phyloP scores from a whole-genome alignment of 2,888 invertebrate genomes.

The Gonocerus acuteangulatus region DNA sequence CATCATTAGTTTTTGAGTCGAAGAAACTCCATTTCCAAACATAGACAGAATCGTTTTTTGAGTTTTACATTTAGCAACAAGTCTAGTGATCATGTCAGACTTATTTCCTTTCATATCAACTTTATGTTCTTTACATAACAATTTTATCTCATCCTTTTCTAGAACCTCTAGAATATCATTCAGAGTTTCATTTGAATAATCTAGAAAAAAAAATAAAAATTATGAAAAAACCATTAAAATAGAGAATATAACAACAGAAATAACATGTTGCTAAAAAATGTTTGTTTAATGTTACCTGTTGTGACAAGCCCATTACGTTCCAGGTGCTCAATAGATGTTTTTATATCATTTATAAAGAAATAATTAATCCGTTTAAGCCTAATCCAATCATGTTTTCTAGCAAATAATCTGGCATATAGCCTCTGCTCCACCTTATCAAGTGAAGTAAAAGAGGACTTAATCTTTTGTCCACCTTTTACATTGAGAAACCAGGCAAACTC shows the following conservation, averaged over 20 bases:
- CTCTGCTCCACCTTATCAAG: constrained; percentile 10
- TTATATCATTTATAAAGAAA: constrained; percentile 14
- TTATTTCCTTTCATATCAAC: constrained; percentile 22
- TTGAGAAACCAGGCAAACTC: constrained; percentile 11
- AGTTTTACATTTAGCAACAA: constrained; percentile 1
- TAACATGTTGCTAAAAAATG: too few relatives aligned
- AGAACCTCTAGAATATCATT: constrained; percentile 4
- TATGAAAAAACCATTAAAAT: not conserved
- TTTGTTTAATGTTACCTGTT: too few relatives aligned
- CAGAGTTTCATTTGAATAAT: constrained; percentile 7
- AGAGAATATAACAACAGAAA: not conserved
- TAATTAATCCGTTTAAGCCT: constrained; percentile 14
- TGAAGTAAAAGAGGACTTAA: not conserved
- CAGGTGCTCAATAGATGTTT: constrained; percentile 7
- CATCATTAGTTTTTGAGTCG: not conserved
- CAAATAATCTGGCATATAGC: constrained; percentile 15
- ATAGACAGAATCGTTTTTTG: constrained; percentile 8
- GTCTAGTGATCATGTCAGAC: constrained; percentile 9
- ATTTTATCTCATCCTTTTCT: constrained; percentile 18
- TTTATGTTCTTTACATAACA: constrained; percentile 11
- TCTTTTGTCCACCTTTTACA: constrained; percentile 12
- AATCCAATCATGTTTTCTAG: constrained; percentile 12
- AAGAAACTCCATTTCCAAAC: not conserved
- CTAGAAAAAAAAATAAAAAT: not conserved
- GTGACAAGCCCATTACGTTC: constrained; percentile 12